Evolutionary conservation across 2,113 vertebrate species (phyloP), one percentile per base, ranked within the genome.

Genomic region (Macquaria ambigua): DNA sequence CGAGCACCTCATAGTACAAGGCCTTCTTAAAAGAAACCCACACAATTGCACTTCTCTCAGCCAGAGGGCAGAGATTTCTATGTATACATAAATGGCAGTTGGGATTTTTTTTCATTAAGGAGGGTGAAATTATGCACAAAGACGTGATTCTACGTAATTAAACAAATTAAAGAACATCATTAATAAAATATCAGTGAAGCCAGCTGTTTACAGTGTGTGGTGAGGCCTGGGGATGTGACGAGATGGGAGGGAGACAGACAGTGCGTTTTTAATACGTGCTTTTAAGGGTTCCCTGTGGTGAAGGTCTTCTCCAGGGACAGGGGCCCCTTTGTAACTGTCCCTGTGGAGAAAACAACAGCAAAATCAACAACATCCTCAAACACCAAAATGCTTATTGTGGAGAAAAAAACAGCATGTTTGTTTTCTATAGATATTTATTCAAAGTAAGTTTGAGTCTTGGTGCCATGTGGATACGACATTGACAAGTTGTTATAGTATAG

Each of bases 151-250:
- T 91, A 89, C 69, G 89, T 96, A 96, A 96, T 96, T 95, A 96
- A 96, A 96, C 95, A 96, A 96, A 96, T 96, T 96, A 96, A 96
- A 96, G 94, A 94, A 94, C 89, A 93, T 91, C 95, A 96, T 96
- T 95, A 96, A 96, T 96, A 96, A 96, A 95, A 96, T 96, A 96
- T 96, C 92, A 95, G 79, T 79, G 89, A 90, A 92, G 93, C 94
- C 94, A 95, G 95, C 95, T 96, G 95, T 95, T 96, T 95, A 94
- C 95, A 93, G 92, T 93, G 92, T 88, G 85, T 62, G 78, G 16
- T 64, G 87, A 85, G 93, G 95, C 94, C 91, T 77, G 82, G 91
- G 92, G 94, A 94, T 62, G 89, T 87, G 88, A 83, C 79, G 81
- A 89, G 82, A 89, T 81, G 77, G 83, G 85, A 81, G 83, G 73